A percentile compares a stretch with the other conserved stretches of the same genome.
Conservation (phyloP, 2,888 invertebrate genomes). For the Acrocera orbiculus region DNA sequence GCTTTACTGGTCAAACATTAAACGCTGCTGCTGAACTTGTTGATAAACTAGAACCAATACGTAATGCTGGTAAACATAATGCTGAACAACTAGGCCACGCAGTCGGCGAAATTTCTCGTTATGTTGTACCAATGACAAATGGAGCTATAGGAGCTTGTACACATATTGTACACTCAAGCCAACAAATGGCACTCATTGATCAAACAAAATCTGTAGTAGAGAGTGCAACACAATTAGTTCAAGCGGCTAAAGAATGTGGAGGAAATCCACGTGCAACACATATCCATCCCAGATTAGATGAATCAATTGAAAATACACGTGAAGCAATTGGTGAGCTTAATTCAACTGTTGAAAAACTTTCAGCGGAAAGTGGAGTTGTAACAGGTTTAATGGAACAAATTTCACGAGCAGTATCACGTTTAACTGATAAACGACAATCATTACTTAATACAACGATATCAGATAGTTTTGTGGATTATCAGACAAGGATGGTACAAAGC, state of each 20-base stretch:
- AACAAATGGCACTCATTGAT: slow-evolving; percentile 73
- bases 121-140: slow-evolving; percentile 70
- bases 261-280: slow-evolving; percentile 81
- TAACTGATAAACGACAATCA: slow-evolving; percentile 58
- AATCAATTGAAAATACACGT: slow-evolving; percentile 55
- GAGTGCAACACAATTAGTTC: slow-evolving; percentile 70
- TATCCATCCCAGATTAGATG: slow-evolving; percentile 70
- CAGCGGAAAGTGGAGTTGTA: slow-evolving; percentile 78
- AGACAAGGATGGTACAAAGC: slow-evolving; percentile 88
- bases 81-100: slow-evolving; percentile 87
- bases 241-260: slow-evolving; percentile 71
- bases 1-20: slow-evolving; percentile 61
- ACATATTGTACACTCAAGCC: slow-evolving; percentile 69
- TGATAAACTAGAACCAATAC: slow-evolving; percentile 71
- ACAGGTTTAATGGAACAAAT: slow-evolving; percentile 79
- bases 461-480: slow-evolving; percentile 84
- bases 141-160: slow-evolving; percentile 79
- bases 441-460: slow-evolving; percentile 49
- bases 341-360: slow-evolving; percentile 59
- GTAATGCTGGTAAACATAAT: slow-evolving; percentile 71
- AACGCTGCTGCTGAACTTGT: slow-evolving; percentile 62
- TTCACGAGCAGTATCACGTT: slow-evolving; percentile 67
- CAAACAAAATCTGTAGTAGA: slow-evolving; percentile 91
- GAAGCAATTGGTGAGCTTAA: slow-evolving; percentile 69
- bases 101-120: slow-evolving; percentile 54